Evolutionary conservation across 2,888 invertebrate genomes (phyloP).

Genomic region (Drosophila flavopinicola): DNA sequence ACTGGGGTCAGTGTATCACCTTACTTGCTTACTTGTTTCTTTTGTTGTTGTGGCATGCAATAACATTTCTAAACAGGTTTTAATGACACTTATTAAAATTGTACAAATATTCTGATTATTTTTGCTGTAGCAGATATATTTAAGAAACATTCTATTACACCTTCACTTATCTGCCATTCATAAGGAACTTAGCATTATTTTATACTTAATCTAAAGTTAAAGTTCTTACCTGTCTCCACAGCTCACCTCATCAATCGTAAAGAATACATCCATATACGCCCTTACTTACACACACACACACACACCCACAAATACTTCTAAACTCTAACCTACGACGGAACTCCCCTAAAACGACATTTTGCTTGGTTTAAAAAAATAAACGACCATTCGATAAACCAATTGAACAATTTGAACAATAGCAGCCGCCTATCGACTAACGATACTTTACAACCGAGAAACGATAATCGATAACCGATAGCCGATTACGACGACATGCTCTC

Average conservation of each 20-base stretch:
- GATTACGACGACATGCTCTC: slow-evolving; percentile 74
- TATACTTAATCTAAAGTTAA: too few species aligned
- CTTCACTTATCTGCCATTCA: too few species aligned
- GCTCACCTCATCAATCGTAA: slow-evolving; percentile 30
- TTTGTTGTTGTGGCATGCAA: too few species aligned
- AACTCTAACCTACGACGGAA: slow-evolving; percentile 32
- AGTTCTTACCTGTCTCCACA: slow-evolving; percentile 8
- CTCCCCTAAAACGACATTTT: slow-evolving; percentile 41
- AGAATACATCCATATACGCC: slow-evolving; percentile 6
- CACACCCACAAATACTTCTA: slow-evolving; percentile 3
- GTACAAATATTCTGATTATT: too few species aligned
- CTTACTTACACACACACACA: slow-evolving; percentile 1
- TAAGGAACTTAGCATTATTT: too few species aligned
- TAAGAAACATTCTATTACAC: too few species aligned
- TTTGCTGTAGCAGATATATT: too few species aligned
- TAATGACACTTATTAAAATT: too few species aligned
- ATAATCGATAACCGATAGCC: slow-evolving; percentile 25
- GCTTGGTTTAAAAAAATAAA: slow-evolving; percentile 55
- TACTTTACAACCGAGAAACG: slow-evolving; percentile 6
- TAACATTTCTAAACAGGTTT: too few species aligned
- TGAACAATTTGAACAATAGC: slow-evolving; percentile 32
- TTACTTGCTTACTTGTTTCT: too few species aligned
- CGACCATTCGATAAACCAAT: slow-evolving; percentile 42
- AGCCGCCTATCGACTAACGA: slow-evolving; percentile 11
- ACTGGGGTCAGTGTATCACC: too few species aligned